These are phyloP conservation scores for Stegophylla sp. DNA, from an alignment of 2,888 invertebrate species.

Conservation along the genomic window DNA sequence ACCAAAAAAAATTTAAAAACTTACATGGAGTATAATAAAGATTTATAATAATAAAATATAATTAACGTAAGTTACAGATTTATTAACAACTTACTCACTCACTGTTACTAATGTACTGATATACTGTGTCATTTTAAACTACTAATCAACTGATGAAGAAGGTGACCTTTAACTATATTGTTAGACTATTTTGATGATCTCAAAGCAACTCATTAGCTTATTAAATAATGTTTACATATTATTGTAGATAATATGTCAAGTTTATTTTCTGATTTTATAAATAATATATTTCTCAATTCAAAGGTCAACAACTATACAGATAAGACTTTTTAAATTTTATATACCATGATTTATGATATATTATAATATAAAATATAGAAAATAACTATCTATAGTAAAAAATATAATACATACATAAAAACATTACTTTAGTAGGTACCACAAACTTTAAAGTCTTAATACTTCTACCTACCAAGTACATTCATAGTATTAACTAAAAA, in stretches of 20 bases:
- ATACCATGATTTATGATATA: background rate
- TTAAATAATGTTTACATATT: constrained; percentile 35
- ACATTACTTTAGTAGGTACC: too few species aligned
- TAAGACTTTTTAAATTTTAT: constrained; percentile 1
- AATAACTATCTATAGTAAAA: background rate
- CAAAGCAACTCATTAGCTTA: constrained; percentile 34
- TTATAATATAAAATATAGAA: too few species aligned
- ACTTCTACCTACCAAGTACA: too few species aligned
- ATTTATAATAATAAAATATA: background rate
- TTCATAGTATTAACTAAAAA: too few species aligned
- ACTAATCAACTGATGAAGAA: constrained; percentile 47
- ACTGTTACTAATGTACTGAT: background rate
- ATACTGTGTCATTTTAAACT: constrained; percentile 30
- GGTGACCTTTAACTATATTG: constrained; percentile 50
- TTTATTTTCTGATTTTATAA: background rate
- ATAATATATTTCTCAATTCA: background rate
- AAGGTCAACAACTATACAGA: constrained; percentile 32
- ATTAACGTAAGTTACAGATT: background rate
- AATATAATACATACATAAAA: background rate
- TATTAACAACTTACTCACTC: background rate
- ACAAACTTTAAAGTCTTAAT: too few species aligned
- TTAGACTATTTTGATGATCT: constrained; percentile 37
- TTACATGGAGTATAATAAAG: constrained; percentile 26
- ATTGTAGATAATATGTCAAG: constrained; percentile 17
- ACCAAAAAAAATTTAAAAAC: background rate